phyloP scores from a whole-genome alignment of 1,140 invertebrate species.

The Aleiodes sp. region DNA sequence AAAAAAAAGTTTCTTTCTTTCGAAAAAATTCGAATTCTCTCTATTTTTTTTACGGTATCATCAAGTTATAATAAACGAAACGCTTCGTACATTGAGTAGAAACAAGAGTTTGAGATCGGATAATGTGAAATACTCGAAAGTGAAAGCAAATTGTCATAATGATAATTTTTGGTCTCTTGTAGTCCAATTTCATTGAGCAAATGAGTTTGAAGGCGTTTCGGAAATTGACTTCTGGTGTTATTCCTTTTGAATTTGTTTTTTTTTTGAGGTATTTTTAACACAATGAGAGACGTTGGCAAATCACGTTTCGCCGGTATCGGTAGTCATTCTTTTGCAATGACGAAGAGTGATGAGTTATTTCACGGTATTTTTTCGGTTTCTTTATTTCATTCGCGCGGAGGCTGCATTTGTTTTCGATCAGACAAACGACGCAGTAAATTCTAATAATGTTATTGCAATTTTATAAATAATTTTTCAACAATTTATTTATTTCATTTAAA shows the following conservation, averaged over 20 bases:
- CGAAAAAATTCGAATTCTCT: not conserved
- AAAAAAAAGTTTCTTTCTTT: no score
- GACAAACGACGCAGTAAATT: no score
- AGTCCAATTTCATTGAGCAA: not conserved
- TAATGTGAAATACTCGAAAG: not conserved
- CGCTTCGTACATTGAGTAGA: no score
- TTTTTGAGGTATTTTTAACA: not conserved
- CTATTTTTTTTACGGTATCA: not conserved
- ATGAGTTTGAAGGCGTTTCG: not conserved
- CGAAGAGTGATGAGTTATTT: constrained; percentile 41
- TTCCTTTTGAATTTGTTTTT: not conserved
- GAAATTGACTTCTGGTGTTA: not conserved
- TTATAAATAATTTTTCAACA: no score
- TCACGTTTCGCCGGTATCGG: not conserved
- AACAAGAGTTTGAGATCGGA: not conserved
- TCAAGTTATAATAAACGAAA: no score
- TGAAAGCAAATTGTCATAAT: not conserved
- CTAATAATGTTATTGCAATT: no score
- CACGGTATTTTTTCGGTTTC: constrained; percentile 10
- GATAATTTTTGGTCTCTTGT: no score
- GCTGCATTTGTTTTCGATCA: constrained; percentile 14
- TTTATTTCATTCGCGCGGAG: not conserved
- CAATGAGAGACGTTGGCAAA: not conserved
- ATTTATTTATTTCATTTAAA: no score
- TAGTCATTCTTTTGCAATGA: constrained; percentile 36